Percentiles rank a stretch among this genome's conserved stretches.
phyloP scores from a whole-genome alignment of 35 echinoderm and acorn worm species.

The Lytechinus variegatus region DNA sequence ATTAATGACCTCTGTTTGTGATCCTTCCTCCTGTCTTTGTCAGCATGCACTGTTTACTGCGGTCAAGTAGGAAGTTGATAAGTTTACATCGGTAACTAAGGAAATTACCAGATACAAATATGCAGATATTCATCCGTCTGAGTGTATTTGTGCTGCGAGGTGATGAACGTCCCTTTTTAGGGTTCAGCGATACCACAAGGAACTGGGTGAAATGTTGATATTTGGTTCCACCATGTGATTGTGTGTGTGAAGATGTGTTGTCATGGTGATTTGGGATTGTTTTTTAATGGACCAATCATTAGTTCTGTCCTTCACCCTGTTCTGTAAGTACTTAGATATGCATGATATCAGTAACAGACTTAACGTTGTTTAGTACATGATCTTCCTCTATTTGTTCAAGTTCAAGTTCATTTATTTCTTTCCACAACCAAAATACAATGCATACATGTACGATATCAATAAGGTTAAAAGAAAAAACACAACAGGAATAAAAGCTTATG shows the following conservation, averaged over 20 bases:
- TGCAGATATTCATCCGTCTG: background rate
- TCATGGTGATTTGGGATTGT: background rate
- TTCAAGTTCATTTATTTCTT: background rate
- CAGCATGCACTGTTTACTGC: background rate
- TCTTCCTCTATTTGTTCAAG: too few relatives aligned
- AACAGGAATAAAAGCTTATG: too few relatives aligned
- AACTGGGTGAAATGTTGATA: slow-evolving; percentile 1
- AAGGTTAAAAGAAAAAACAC: too few relatives aligned
- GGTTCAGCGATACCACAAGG: background rate
- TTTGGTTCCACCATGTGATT: background rate
- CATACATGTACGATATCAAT: too few relatives aligned
- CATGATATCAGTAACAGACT: too few relatives aligned
- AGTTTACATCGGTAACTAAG: background rate
- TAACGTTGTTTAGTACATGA: too few relatives aligned
- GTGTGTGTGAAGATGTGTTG: background rate
- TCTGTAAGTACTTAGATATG: background rate
- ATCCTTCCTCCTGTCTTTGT: background rate
- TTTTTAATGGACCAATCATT: background rate
- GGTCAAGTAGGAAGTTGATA: background rate
- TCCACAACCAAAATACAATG: too few relatives aligned
- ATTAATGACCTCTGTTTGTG: background rate
- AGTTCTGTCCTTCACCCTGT: background rate
- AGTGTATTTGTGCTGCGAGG: background rate
- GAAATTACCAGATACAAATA: background rate
- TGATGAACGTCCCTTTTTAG: background rate